These are phyloP conservation scores for Lepidocyrtoides sp. DNA, from an alignment of 2,888 invertebrate genomes.

Conservation along the genomic window DNA sequence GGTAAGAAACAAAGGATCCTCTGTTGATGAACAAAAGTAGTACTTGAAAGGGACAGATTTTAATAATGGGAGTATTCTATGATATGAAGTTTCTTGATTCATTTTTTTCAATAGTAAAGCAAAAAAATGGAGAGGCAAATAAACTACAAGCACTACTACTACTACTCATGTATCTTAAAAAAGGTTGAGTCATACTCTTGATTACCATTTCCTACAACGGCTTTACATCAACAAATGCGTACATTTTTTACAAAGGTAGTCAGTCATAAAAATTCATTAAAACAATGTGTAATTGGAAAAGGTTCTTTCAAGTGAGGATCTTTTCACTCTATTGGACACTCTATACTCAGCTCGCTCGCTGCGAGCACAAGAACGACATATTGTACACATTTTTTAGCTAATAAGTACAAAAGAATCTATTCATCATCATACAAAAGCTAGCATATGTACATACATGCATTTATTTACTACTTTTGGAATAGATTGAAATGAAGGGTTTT, in stretches of 20 bases:
- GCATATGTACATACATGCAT: no score
- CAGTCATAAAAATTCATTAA: slow-evolving; percentile 33
- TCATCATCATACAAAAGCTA: slow-evolving; percentile 40
- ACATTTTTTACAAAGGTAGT: slow-evolving; percentile 19
- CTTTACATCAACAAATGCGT: background rate
- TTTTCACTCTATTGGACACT: background rate
- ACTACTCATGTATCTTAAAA: no score
- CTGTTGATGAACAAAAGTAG: slow-evolving; percentile 33
- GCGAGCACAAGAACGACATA: background rate
- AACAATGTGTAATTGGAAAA: slow-evolving; percentile 53
- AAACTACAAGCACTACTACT: no score
- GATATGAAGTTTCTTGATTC: background rate
- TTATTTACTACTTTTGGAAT: slow-evolving; percentile 32
- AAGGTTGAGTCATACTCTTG: slow-evolving; percentile 62
- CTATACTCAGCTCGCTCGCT: background rate
- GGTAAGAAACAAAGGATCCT: slow-evolving; percentile 51
- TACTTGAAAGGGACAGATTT: background rate
- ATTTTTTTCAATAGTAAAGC: background rate
- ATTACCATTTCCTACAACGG: background rate
- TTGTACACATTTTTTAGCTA: slow-evolving; percentile 33
- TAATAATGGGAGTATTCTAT: slow-evolving; percentile 45
- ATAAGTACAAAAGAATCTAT: slow-evolving; percentile 65
- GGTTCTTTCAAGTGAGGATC: slow-evolving; percentile 24
- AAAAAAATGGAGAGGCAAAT: background rate
- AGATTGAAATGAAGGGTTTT: slow-evolving; percentile 69